These are phyloP conservation scores for Allochrocebus solatus DNA, from an alignment of 2,797 vertebrate species.

Conservation along the genomic window DNA sequence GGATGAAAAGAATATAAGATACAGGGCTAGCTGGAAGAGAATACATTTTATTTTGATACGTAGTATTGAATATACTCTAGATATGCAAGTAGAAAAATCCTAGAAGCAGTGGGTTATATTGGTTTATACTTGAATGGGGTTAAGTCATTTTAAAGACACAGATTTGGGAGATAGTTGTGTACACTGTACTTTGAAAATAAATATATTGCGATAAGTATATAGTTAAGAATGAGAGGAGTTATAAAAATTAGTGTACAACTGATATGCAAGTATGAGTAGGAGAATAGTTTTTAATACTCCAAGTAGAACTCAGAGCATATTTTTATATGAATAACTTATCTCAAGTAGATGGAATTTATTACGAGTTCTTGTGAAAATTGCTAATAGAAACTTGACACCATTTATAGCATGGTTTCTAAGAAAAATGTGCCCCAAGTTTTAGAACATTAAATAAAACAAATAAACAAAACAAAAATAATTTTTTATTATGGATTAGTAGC, in stretches of 20 bases:
- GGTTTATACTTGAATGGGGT: background rate
- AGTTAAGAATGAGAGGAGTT: background rate
- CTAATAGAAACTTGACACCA: background rate
- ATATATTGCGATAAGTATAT: background rate
- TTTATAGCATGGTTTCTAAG: background rate
- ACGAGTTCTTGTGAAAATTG: background rate
- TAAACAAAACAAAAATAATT: background rate
- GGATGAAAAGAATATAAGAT: background rate
- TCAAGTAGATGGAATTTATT: background rate
- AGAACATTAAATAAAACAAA: constrained; percentile 18
- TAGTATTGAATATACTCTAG: background rate
- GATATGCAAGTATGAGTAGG: background rate
- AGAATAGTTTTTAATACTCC: background rate
- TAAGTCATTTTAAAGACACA: background rate
- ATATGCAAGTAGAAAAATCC: background rate
- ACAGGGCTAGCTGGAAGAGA: rapidly evolving
- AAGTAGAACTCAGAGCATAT: background rate
- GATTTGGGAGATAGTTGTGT: background rate
- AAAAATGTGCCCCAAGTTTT: background rate
- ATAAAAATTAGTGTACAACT: background rate
- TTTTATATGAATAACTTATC: background rate
- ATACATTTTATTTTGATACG: background rate
- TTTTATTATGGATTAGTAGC: background rate
- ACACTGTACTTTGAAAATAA: background rate
- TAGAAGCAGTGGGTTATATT: background rate